Conservation (phyloP, 2,888 invertebrate species). For the Ennomos fuscantarius region DNA sequence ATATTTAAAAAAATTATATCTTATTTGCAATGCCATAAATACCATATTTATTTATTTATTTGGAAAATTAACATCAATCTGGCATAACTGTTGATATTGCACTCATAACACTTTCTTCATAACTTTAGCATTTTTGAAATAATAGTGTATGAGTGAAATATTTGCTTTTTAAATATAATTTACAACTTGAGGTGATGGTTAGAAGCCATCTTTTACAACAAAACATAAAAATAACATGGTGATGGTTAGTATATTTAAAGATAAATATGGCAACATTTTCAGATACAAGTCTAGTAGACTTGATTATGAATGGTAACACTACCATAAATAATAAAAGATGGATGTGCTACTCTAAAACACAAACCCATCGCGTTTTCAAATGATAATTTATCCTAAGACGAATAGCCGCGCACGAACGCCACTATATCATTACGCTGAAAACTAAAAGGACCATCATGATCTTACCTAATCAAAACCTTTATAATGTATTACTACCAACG, state of each 20-base stretch:
- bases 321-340: background rate
- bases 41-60: too few species aligned
- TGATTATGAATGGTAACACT: too few species aligned
- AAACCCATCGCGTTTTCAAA: too few species aligned
- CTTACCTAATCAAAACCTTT: too few species aligned
- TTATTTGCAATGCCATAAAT: too few species aligned
- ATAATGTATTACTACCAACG: background rate
- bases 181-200: slow-evolving; percentile 45
- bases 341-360: background rate
- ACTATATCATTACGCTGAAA: background rate
- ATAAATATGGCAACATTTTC: slow-evolving; percentile 53
- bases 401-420: background rate
- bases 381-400: too few species aligned
- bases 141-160: slow-evolving; percentile 40
- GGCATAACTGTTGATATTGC: slow-evolving; percentile 25
- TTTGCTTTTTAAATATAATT: slow-evolving; percentile 29
- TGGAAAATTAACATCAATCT: slow-evolving; percentile 13
- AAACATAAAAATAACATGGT: slow-evolving; percentile 55
- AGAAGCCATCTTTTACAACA: slow-evolving; percentile 39
- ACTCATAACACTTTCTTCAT: slow-evolving; percentile 19
- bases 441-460: background rate
- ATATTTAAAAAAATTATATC: too few species aligned
- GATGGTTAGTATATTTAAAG: slow-evolving; percentile 47
- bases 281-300: background rate
- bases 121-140: slow-evolving; percentile 4